phyloP scores from a whole-genome alignment of 2,113 vertebrate species.

The Rhagologus leucostigma region DNA sequence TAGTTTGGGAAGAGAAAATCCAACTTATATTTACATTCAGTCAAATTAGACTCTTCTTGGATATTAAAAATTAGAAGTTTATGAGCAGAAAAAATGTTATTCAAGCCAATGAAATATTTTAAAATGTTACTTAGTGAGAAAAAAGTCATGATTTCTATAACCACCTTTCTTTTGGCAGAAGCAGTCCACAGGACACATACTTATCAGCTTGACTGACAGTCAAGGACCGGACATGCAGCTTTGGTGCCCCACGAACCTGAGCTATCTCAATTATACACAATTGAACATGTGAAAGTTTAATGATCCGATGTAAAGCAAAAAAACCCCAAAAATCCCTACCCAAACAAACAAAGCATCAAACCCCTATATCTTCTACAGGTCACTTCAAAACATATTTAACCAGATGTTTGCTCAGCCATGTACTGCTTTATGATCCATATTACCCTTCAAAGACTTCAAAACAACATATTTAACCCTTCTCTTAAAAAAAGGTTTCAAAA shows the following conservation, averaged over 20 bases:
- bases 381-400: not conserved
- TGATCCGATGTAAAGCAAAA: not conserved
- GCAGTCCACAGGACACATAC: not conserved
- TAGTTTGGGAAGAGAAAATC: not conserved
- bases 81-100: not conserved
- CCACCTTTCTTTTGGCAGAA: not conserved
- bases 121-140: not conserved
- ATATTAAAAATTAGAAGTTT: not conserved
- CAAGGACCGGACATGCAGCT: not conserved
- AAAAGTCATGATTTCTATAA: not conserved
- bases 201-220: not conserved
- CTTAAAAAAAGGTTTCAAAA: not conserved
- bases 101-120: not conserved
- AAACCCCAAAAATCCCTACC: accelerated
- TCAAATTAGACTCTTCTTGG: not conserved
- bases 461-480: not conserved
- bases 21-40: not conserved
- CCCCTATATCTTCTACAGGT: not conserved
- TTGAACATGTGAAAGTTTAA: not conserved
- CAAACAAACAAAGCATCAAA: not conserved
- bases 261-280: not conserved
- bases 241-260: not conserved
- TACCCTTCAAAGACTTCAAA: not conserved
- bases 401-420: not conserved
- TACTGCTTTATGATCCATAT: not conserved